Evolutionary conservation across 2,113 vertebrate genomes (phyloP).

Genomic region (Corynorhinus townsendii): DNA sequence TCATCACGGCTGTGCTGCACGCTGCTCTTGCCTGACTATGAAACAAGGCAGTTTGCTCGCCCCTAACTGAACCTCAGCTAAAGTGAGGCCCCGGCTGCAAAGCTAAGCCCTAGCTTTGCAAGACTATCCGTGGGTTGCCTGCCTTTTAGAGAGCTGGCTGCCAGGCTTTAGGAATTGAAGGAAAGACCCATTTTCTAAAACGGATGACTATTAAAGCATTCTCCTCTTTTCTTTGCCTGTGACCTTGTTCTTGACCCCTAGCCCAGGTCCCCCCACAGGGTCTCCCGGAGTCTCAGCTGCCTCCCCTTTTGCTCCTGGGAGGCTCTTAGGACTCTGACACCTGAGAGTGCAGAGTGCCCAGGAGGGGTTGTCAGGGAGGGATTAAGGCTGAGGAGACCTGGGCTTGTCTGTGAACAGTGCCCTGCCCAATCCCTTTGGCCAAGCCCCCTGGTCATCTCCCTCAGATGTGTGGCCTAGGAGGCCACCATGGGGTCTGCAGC

Average conservation of each 20-base stretch:
- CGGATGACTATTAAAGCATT: neutral
- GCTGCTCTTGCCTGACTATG: neutral
- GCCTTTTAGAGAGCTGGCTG: neutral
- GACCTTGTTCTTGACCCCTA: neutral
- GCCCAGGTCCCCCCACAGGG: neutral
- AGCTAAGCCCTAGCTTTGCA: neutral
- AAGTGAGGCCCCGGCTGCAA: neutral
- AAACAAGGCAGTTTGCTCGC: neutral
- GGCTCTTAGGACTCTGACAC: neutral
- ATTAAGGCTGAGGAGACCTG: neutral
- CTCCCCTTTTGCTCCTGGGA: neutral
- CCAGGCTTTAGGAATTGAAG: neutral
- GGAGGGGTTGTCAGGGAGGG: neutral
- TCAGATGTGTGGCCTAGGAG: neutral
- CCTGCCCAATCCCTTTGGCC: too few species aligned
- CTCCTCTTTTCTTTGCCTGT: neutral
- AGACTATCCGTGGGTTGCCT: neutral
- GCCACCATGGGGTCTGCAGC: neutral
- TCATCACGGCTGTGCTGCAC: neutral
- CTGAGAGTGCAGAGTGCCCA: too few species aligned
- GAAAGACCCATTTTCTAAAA: neutral
- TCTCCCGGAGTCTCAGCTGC: neutral
- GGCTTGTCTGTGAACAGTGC: neutral
- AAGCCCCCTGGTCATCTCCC: neutral
- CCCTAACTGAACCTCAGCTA: neutral